Conservation (phyloP, 1,140 invertebrate species). For the Drosophila erecta region DNA sequence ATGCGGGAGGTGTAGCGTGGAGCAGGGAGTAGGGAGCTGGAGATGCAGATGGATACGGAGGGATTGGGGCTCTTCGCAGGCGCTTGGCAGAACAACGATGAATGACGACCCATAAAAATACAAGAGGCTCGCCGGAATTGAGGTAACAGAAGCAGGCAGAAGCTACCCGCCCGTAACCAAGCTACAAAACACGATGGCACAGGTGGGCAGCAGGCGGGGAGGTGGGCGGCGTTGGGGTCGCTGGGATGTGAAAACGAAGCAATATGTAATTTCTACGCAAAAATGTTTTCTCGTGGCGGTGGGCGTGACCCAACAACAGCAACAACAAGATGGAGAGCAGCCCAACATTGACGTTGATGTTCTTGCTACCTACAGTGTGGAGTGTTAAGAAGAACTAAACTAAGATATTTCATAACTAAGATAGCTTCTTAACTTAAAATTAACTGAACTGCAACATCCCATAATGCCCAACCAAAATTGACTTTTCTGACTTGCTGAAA, state of each 20-base stretch:
- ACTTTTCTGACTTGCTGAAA: not conserved
- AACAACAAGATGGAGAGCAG: slow-evolving; percentile 12
- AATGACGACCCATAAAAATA: slow-evolving; percentile 47
- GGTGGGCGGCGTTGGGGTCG: not conserved
- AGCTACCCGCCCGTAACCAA: slow-evolving; percentile 30
- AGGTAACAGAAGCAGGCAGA: slow-evolving; percentile 4
- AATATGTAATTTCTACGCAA: slow-evolving; percentile 55
- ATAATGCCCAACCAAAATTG: too few relatives aligned
- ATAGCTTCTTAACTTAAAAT: too few relatives aligned
- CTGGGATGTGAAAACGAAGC: slow-evolving; percentile 44
- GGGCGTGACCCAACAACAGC: slow-evolving; percentile 31
- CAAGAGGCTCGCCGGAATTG: slow-evolving; percentile 2
- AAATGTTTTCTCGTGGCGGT: slow-evolving; percentile 40
- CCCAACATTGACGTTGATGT: slow-evolving; percentile 39
- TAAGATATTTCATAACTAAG: too few relatives aligned
- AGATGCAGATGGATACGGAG: slow-evolving; percentile 4
- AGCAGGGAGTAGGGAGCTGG: not conserved
- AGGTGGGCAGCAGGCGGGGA: slow-evolving; percentile 1
- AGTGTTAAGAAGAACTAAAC: too few relatives aligned
- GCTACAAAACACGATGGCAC: slow-evolving; percentile 5
- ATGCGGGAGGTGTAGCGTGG: not conserved
- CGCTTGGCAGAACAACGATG: slow-evolving; percentile 29
- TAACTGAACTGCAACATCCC: too few relatives aligned
- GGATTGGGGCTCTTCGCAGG: not conserved
- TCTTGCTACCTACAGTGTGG: slow-evolving; percentile 22